Conservation (phyloP, 2,888 invertebrate genomes). For the Linyphia triangularis region DNA sequence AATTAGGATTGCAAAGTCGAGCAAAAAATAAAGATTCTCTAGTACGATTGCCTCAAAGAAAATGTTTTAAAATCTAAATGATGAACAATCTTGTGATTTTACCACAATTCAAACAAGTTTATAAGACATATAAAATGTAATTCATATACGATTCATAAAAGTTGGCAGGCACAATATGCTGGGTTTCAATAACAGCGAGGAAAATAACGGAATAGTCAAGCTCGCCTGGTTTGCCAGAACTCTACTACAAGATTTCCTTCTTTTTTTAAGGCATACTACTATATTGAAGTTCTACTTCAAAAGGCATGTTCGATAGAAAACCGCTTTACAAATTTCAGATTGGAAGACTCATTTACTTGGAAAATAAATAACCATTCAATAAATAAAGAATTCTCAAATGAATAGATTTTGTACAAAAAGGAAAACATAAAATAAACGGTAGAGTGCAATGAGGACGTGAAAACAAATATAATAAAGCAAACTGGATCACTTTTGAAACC, state of each 20-base stretch:
- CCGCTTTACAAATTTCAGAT: slow-evolving; percentile 45
- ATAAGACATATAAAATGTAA: no score
- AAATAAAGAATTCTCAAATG: slow-evolving; percentile 15
- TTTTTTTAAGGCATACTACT: slow-evolving; percentile 19
- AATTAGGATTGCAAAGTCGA: no score
- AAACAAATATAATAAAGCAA: no score
- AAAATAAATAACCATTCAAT: slow-evolving; percentile 24
- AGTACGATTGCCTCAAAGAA: no score
- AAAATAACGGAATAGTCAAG: neutral
- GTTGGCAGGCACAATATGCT: no score
- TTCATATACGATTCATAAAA: no score
- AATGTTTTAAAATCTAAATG: no score
- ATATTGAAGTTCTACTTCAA: slow-evolving; percentile 23
- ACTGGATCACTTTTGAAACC: no score
- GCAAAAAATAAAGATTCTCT: no score
- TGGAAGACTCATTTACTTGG: slow-evolving; percentile 59
- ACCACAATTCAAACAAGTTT: no score
- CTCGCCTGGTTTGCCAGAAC: neutral
- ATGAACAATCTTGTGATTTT: no score
- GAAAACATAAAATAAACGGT: slow-evolving; percentile 38
- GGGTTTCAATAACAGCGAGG: neutral
- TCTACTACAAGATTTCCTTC: neutral
- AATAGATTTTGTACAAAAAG: slow-evolving; percentile 34
- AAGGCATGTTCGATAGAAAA: slow-evolving; percentile 44
- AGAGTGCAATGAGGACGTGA: neutral